phyloP scores from a whole-genome alignment of 2,113 vertebrate species.

The Microcebus tavaratra region DNA sequence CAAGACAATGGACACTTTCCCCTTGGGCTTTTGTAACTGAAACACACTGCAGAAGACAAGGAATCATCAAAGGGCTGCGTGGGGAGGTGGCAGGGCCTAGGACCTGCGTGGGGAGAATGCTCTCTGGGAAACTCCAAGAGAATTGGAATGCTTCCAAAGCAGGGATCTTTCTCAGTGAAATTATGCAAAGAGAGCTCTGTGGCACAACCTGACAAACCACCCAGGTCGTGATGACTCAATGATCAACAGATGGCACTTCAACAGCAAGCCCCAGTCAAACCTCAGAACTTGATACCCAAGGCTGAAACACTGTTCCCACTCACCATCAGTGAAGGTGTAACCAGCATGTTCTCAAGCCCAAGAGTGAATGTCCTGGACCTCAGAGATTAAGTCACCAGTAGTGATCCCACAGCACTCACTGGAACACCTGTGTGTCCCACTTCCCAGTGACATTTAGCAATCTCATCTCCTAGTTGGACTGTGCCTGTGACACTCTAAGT shows the following conservation, averaged over 20 bases:
- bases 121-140: background rate
- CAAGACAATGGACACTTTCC: conserved; percentile 10
- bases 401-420: background rate
- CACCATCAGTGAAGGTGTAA: background rate
- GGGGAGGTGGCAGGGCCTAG: background rate
- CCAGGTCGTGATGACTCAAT: background rate
- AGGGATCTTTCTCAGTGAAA: background rate
- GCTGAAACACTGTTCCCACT: background rate
- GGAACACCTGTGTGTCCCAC: background rate
- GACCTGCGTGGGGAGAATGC: background rate
- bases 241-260: background rate
- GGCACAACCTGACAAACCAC: background rate
- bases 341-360: background rate
- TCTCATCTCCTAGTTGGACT: background rate
- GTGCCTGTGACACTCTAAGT: background rate
- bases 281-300: background rate
- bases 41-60: conserved; percentile 33
- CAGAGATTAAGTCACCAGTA: background rate
- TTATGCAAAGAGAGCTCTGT: background rate
- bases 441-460: background rate
- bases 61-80: background rate
- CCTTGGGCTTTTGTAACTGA: conserved; percentile 35
- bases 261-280: background rate
- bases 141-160: background rate
- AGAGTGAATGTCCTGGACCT: background rate